phyloP scores from a whole-genome alignment of 2,888 invertebrate species.

The Plebejus argus region DNA sequence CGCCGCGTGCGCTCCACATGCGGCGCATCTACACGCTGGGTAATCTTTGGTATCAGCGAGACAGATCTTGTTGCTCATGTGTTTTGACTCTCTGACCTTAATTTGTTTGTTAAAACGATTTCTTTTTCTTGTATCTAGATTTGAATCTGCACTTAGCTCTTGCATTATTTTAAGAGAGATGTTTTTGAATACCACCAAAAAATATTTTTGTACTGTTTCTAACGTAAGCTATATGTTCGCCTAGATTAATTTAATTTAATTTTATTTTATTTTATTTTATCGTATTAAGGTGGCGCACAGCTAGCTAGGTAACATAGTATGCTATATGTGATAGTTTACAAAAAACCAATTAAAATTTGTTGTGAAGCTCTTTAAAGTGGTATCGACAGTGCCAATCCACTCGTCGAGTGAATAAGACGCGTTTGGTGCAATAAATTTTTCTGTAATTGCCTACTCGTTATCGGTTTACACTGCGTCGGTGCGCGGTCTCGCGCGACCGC shows the following conservation, averaged over 20 bases:
- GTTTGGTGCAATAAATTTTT: too few relatives aligned
- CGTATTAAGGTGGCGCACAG: too few relatives aligned
- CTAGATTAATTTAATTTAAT: neutral
- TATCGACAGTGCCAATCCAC: too few relatives aligned
- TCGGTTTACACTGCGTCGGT: neutral
- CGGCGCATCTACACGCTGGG: slow-evolving; percentile 7
- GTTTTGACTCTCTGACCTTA: slow-evolving; percentile 10
- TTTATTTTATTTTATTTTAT: too few relatives aligned
- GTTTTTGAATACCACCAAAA: neutral
- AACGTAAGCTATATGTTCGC: neutral
- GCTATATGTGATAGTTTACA: too few relatives aligned
- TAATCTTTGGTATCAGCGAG: slow-evolving; percentile 3
- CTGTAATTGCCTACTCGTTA: neutral
- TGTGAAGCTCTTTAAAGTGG: too few relatives aligned
- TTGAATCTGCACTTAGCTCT: neutral
- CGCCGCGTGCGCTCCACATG: slow-evolving; percentile 14
- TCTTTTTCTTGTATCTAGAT: neutral
- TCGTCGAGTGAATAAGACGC: too few relatives aligned
- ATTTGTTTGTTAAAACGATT: neutral
- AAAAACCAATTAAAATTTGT: too few relatives aligned
- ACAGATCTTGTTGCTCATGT: neutral
- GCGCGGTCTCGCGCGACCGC: neutral
- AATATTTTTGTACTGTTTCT: neutral
- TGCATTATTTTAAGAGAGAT: neutral
- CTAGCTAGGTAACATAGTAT: too few relatives aligned